Evolutionary conservation across 1,140 invertebrate genomes (phyloP), one percentile per base, ranked within the genome.

Genomic region (Tetramorium parvispinum): DNA sequence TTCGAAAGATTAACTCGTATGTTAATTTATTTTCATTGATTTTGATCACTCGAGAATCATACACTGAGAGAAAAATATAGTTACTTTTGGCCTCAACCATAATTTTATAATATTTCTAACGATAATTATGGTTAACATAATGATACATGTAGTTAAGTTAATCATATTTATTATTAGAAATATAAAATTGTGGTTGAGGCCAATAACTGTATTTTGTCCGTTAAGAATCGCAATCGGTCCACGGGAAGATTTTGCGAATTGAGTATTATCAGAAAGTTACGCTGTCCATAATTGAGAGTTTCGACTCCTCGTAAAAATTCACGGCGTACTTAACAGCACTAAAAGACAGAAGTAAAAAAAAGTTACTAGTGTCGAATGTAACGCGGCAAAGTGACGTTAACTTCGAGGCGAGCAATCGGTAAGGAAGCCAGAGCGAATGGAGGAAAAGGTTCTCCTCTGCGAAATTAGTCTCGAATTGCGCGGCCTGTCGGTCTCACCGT

Each of bases 251-350:
- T 18, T 27, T 10, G 1, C n/a, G 7, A 70, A 21, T 4, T 2
- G 2, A 13, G 11, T 46, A 11, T 43, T 46, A 68, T 46, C 4
- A 13, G n/a, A 16, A 70, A 49, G 51, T 78, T 46, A 77, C 32
- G 32, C 40, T 46, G 18, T 11, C 11, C 18, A 1, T 21, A 27
- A 10, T 63, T 77, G 40, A 61, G 27, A 2, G 6, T 37, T 46
- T 78, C 11, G 40, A 87, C 86, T 92, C 89, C 92, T 93, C 91
- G 91, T 93, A 89, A 94, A 94, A 92, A 93, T 89, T 92, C 93
- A 91, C 91, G 91, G 90, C 88, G 90, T 92, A 3, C 46, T 46
- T 46, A 46, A 79, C 70, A 85, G 65, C 85, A 51, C 63, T 43
- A 32, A 24, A 13, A 32, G 37, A 24, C 37, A n/a, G 21, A 13